A percentile compares a stretch with the other conserved stretches of the same genome.
phyloP scores from a whole-genome alignment of 2,797 vertebrate species.

The Lagodon rhomboides region DNA sequence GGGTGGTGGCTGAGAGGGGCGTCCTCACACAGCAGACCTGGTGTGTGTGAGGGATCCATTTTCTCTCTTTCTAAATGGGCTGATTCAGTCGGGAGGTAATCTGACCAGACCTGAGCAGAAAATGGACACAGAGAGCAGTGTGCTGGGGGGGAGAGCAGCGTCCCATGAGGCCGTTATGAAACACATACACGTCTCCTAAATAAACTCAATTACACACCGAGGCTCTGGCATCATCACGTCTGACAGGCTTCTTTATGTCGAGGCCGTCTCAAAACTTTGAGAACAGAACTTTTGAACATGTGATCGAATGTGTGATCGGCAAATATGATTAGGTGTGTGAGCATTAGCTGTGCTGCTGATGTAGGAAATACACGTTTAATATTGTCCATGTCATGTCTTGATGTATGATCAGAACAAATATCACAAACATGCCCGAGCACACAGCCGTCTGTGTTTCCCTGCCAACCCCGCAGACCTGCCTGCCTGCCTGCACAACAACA shows the following conservation, averaged over 20 bases:
- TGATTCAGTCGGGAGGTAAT: slow-evolving; percentile 74
- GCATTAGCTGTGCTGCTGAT: background rate
- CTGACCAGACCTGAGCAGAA: slow-evolving; percentile 69
- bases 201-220: slow-evolving; percentile 34
- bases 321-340: background rate
- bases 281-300: background rate
- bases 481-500: slow-evolving; percentile 54
- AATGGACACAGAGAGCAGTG: slow-evolving; percentile 76
- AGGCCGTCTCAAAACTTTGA: background rate
- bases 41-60: slow-evolving; percentile 60
- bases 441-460: slow-evolving; percentile 68
- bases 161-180: slow-evolving; percentile 60
- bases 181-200: slow-evolving; percentile 10
- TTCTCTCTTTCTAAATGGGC: slow-evolving; percentile 68
- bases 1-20: slow-evolving; percentile 8
- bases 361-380: fast-evolving
- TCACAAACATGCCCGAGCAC: slow-evolving; percentile 35
- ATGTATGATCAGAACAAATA: slow-evolving; percentile 3
- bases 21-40: slow-evolving; percentile 19
- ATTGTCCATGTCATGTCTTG: background rate
- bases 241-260: background rate
- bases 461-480: slow-evolving; percentile 49
- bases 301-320: background rate
- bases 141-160: slow-evolving; percentile 39
- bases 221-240: slow-evolving; percentile 1